Base-by-base conservation (phyloP, 1,140 invertebrate genomes). In the Hestina assimilis region DNA sequence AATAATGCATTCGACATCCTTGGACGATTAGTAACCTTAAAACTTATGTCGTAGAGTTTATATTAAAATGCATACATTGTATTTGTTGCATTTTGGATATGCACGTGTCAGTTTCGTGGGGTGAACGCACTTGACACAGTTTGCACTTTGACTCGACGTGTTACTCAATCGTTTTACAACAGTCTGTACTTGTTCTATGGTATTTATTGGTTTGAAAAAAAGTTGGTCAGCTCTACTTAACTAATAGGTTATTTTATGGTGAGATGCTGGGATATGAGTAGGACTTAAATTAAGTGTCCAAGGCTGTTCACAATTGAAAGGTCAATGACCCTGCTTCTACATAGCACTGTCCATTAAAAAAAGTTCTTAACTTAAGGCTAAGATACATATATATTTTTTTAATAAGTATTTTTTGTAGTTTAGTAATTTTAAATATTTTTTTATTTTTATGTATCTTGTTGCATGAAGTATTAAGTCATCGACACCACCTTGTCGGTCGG, bases 61-160 rank as follows among this genome's bases (percentile, higher is more conserved):
- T 21, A 41, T 41, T 48, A 7, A 15, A 52, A 45, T 57, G 35
- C 24, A 58, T 19, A n/a, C 3, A 47, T 45, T 61, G 61, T 41
- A 59, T 21, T 51, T 65, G 45, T 26, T 47, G 35, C 56, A 56
- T 63, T 68, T 31, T 29, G 23, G 47, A 33, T 58, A 47, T 66
- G 68, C 70, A 73, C 70, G 70, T 73, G 68, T 66, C 56, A 59
- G 63, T 59, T 71, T 68, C 51, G 69, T 65, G 68, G 66, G 73
- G 73, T 76, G 57, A 76, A 73, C 59, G 70, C 66, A 71, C 73
- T 76, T 75, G 66, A 70, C 73, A 73, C 33, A 71, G 54, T 69
- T 69, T 67, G 68, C 67, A 67, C 64, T 71, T 73, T 75, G 63
- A 70, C 68, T 59, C 29, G 31, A n/a, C 14, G 43, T 48, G 52